These are phyloP conservation scores for Hydrocynus forskahlii DNA, from an alignment of 2,797 vertebrate genomes.

Conservation along the genomic window DNA sequence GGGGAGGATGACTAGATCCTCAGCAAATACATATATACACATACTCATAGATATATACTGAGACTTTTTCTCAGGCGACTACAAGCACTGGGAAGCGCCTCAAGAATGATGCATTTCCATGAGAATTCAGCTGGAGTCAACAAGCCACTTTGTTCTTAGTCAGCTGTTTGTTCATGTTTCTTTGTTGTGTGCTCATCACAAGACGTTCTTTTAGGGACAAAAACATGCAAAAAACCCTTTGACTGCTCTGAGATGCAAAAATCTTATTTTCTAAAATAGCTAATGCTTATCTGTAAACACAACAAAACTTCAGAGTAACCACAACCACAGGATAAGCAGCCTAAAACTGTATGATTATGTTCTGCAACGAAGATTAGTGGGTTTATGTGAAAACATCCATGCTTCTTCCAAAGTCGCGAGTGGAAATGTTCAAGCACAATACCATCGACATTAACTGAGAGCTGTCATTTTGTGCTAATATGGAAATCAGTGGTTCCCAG, in stretches of 20 bases:
- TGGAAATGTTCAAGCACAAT: not conserved
- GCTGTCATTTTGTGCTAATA: constrained; percentile 5
- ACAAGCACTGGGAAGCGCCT: constrained; percentile 9
- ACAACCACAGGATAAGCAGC: constrained; percentile 22
- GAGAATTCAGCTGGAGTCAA: constrained; percentile 26
- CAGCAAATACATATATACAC: constrained; percentile 13
- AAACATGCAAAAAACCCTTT: not conserved
- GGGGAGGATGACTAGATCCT: constrained; percentile 25
- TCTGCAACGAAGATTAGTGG: constrained; percentile 21
- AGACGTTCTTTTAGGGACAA: constrained; percentile 9
- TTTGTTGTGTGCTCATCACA: constrained; percentile 24
- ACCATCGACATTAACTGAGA: not conserved
- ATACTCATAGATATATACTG: no score
- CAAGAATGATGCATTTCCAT: constrained; percentile 26
- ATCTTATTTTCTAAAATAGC: not conserved
- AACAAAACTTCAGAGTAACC: constrained; percentile 1
- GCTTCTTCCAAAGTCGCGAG: constrained; percentile 19
- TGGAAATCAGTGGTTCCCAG: not conserved
- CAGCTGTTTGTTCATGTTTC: constrained; percentile 23
- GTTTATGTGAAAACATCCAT: constrained; percentile 23
- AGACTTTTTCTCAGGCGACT: constrained; percentile 42
- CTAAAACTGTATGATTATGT: constrained; percentile 12
- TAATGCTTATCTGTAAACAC: constrained; percentile 20
- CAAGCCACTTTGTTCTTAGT: constrained; percentile 31
- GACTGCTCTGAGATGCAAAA: constrained; percentile 6